Evolutionary conservation across 2,888 invertebrate species (phyloP).

Genomic region (Psylliodes chrysocephalus): DNA sequence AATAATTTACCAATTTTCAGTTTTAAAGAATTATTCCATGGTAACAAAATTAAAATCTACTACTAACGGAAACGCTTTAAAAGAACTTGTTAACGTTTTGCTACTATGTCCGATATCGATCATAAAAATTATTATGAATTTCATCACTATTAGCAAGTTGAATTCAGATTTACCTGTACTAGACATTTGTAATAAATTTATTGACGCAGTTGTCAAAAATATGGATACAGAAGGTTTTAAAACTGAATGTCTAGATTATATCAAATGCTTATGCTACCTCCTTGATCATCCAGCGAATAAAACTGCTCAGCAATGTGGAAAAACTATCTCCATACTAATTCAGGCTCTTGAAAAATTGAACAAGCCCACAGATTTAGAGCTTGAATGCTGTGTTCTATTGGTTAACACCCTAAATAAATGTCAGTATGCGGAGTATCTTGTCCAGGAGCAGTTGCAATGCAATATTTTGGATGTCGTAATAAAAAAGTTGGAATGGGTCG

Average conservation of each 20-base stretch:
- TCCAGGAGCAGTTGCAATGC: conserved; percentile 57
- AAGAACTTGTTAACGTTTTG: too few species aligned
- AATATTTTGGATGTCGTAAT: conserved; percentile 53
- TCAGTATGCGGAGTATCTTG: too few species aligned
- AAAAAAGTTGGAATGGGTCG: conserved; percentile 55
- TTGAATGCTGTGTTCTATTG: too few species aligned
- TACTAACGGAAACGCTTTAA: conserved; percentile 57
- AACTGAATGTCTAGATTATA: conserved; percentile 52
- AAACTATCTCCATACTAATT: too few species aligned
- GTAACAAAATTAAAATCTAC: conserved; percentile 56
- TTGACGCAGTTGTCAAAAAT: conserved; percentile 52
- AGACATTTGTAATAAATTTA: too few species aligned
- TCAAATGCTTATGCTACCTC: conserved; percentile 57
- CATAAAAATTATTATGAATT: too few species aligned
- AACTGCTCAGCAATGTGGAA: conserved; percentile 50
- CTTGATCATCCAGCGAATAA: conserved; percentile 56
- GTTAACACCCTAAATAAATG: too few species aligned
- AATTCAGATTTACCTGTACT: too few species aligned
- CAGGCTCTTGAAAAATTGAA: conserved; percentile 52
- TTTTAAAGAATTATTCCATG: conserved; percentile 52
- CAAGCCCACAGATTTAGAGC: conserved; percentile 43
- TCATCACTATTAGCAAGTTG: too few species aligned
- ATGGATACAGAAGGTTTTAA: conserved; percentile 34
- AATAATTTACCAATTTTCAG: too few species aligned
- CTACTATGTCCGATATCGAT: conserved; percentile 55